phyloP scores from a whole-genome alignment of 2,113 vertebrate species.

The Tonatia bakeri region DNA sequence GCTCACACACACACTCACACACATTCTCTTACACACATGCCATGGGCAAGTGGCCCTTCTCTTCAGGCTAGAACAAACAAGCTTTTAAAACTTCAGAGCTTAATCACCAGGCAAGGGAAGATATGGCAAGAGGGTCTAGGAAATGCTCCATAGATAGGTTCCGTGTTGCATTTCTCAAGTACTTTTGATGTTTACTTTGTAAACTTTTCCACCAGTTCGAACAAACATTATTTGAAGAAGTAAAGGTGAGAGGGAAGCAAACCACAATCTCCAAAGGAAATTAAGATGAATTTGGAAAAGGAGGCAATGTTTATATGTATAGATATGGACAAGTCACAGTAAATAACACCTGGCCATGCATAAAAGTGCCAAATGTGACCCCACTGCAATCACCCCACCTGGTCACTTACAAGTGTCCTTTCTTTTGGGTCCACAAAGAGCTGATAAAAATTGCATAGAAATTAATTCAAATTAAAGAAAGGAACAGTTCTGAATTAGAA shows the following conservation, averaged over 20 bases:
- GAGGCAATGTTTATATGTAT: slow-evolving; percentile 55
- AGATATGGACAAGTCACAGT: slow-evolving; percentile 88
- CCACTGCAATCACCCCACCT: slow-evolving; percentile 81
- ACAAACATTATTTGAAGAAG: slow-evolving; percentile 81
- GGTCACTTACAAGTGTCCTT: slow-evolving; percentile 93
- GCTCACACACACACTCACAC: background rate
- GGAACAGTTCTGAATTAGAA: slow-evolving; percentile 59
- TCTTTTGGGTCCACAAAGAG: slow-evolving; percentile 94
- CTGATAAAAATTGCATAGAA: slow-evolving; percentile 84
- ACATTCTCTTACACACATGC: background rate
- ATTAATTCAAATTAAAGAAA: slow-evolving; percentile 81
- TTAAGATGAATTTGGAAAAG: slow-evolving; percentile 78
- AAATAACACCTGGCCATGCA: slow-evolving; percentile 81
- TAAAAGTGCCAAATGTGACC: slow-evolving; percentile 69
- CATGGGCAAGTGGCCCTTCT: background rate
- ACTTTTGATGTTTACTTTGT: slow-evolving; percentile 54
- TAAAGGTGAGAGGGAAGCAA: slow-evolving; percentile 78
- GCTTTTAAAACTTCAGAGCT: background rate
- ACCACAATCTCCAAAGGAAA: slow-evolving; percentile 76
- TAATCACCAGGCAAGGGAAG: background rate
- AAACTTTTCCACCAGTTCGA: slow-evolving; percentile 82
- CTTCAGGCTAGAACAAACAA: background rate
- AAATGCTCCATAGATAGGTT: background rate
- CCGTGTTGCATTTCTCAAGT: slow-evolving; percentile 53
- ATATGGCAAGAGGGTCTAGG: background rate